Conservation (phyloP, 2,113 vertebrate genomes). For the Muntiacus muntjak region DNA sequence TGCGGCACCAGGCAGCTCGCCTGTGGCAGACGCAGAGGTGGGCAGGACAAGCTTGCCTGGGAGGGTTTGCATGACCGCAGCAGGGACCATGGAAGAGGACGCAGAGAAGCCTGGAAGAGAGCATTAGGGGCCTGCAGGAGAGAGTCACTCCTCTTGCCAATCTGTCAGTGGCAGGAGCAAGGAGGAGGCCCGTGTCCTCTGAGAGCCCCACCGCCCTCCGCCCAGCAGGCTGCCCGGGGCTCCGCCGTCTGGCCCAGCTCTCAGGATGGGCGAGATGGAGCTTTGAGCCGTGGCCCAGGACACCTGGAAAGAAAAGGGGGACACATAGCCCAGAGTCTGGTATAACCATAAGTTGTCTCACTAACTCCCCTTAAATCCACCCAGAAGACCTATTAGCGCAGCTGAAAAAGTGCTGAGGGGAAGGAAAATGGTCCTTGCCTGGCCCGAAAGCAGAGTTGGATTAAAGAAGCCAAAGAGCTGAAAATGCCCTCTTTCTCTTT, state of each 20-base stretch:
- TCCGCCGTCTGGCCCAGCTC: background rate
- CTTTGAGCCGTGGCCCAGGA: background rate
- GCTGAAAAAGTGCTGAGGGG: slow-evolving; percentile 38
- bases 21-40: background rate
- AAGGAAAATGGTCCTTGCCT: slow-evolving; percentile 22
- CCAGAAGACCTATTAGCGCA: slow-evolving; percentile 3
- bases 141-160: background rate
- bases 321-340: background rate
- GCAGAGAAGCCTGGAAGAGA: background rate
- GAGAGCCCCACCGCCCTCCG: background rate
- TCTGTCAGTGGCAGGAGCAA: background rate
- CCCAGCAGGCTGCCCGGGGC: background rate
- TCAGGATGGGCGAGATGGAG: background rate
- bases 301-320: background rate
- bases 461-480: slow-evolving; percentile 34
- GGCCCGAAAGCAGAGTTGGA: background rate
- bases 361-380: slow-evolving; percentile 38
- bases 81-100: background rate
- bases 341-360: slow-evolving; percentile 9
- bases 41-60: background rate
- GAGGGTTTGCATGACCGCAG: background rate
- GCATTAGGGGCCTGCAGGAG: background rate
- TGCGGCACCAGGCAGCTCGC: background rate
- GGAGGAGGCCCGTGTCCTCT: background rate
- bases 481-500: background rate